Conservation (phyloP, 2,888 invertebrate genomes). For the Loripinus fragilis region DNA sequence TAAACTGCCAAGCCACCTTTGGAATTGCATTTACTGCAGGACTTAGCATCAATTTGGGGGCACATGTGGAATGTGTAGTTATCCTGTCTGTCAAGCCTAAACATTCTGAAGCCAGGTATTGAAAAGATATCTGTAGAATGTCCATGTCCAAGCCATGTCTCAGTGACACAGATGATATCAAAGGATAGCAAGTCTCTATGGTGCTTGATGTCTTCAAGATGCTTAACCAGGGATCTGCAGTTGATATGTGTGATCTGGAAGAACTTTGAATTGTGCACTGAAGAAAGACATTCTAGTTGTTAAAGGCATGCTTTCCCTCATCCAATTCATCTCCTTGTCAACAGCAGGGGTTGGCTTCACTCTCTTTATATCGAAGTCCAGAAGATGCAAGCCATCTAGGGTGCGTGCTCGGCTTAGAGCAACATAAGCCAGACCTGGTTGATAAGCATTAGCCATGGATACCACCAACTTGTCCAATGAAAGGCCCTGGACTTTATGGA, state of each 20-base stretch:
- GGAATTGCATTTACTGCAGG: neutral
- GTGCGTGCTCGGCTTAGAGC: neutral
- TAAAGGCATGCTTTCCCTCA: neutral
- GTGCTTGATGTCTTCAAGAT: neutral
- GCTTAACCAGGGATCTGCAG: neutral
- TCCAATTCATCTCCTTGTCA: neutral
- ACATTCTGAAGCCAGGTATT: neutral
- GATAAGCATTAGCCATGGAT: neutral
- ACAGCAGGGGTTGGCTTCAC: neutral
- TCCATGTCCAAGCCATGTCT: neutral
- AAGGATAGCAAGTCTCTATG: neutral
- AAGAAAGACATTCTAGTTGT: neutral
- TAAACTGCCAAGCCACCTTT: neutral
- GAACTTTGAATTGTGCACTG: neutral
- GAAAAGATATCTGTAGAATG: neutral
- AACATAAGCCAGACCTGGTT: neutral
- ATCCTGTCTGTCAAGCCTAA: neutral
- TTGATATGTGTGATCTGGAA: neutral
- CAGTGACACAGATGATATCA: neutral
- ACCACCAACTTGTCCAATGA: neutral
- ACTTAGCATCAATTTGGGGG: neutral
- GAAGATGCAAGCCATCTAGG: neutral
- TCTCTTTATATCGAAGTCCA: neutral
- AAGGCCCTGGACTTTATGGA: neutral
- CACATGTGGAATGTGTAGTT: neutral